A percentile compares a stretch with the other conserved stretches of the same genome.
These are phyloP conservation scores for Leptopilina clavipes DNA, from an alignment of 1,140 invertebrate species.

Conservation along the genomic window DNA sequence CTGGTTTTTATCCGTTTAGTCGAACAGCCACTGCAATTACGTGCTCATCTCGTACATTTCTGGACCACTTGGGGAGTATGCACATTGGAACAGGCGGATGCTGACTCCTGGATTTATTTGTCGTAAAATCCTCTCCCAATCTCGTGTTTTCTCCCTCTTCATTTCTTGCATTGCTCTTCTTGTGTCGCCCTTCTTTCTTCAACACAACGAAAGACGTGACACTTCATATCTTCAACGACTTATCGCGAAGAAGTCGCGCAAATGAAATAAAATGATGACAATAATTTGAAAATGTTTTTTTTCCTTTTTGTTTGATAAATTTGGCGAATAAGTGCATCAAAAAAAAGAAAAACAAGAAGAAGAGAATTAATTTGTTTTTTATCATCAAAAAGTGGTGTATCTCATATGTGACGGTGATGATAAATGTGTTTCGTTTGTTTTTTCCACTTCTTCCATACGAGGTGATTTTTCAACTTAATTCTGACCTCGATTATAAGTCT, in stretches of 20 bases:
- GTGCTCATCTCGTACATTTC: slow-evolving; percentile 64
- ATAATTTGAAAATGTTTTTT: not conserved
- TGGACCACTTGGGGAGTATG: slow-evolving; percentile 36
- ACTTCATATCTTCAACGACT: not conserved
- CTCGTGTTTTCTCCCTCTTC: not conserved
- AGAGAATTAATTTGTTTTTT: slow-evolving; percentile 46
- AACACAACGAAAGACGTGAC: not conserved
- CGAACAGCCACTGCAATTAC: slow-evolving; percentile 66
- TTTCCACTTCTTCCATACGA: slow-evolving; percentile 48
- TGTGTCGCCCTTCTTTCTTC: not conserved
- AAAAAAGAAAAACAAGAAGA: no score
- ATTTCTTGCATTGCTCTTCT: not conserved
- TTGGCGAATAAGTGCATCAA: not conserved
- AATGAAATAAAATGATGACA: not conserved
- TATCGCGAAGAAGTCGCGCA: not conserved
- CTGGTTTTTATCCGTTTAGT: slow-evolving; percentile 66
- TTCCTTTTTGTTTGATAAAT: not conserved
- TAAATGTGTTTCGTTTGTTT: slow-evolving; percentile 61
- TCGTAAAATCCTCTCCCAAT: not conserved
- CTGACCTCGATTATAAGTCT: slow-evolving; percentile 40
- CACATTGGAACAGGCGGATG: slow-evolving; percentile 11
- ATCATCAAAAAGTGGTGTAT: slow-evolving; percentile 53
- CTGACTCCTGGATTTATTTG: slow-evolving; percentile 17
- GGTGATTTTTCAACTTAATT: slow-evolving; percentile 49
- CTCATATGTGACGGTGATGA: slow-evolving; percentile 67